Evolutionary conservation across 37 sponge, comb jelly and placozoan species (phyloP).

Genomic region (Aplysina aerophoba): DNA sequence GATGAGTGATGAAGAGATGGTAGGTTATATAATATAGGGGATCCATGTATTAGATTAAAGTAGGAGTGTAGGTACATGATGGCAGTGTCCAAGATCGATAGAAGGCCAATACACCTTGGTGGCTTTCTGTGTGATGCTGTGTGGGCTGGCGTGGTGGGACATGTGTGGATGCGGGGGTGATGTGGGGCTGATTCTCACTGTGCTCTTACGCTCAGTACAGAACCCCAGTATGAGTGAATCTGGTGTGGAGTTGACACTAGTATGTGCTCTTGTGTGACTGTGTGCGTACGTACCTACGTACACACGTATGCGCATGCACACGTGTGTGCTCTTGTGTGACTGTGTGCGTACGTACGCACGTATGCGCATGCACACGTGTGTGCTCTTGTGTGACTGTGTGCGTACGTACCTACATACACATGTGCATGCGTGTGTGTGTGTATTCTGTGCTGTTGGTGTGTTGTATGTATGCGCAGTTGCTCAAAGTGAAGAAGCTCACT

Average conservation of each 20-base stretch:
- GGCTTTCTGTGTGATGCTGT: too few species aligned
- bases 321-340: neutral
- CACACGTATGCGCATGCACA: neutral
- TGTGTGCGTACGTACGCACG: neutral
- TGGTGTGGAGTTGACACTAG: too few species aligned
- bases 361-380: neutral
- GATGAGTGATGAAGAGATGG: constrained; percentile 10
- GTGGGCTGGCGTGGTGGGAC: too few species aligned
- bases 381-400: neutral
- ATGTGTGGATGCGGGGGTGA: too few species aligned
- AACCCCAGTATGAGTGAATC: too few species aligned
- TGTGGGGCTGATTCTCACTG: too few species aligned
- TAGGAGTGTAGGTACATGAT: neutral
- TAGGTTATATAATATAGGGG: neutral
- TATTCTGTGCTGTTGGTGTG: neutral
- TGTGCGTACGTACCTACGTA: constrained; percentile 2
- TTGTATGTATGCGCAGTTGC: neutral
- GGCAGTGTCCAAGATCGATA: too few species aligned
- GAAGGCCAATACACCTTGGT: too few species aligned
- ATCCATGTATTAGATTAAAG: neutral
- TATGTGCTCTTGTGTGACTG: too few species aligned
- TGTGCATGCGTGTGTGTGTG: constrained; percentile 5
- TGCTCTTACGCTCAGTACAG: too few species aligned
- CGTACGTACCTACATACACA: neutral
- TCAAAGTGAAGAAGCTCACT: constrained; percentile 24